phyloP scores from a whole-genome alignment of 2,888 invertebrate genomes.

The Agonopterix heracliana region DNA sequence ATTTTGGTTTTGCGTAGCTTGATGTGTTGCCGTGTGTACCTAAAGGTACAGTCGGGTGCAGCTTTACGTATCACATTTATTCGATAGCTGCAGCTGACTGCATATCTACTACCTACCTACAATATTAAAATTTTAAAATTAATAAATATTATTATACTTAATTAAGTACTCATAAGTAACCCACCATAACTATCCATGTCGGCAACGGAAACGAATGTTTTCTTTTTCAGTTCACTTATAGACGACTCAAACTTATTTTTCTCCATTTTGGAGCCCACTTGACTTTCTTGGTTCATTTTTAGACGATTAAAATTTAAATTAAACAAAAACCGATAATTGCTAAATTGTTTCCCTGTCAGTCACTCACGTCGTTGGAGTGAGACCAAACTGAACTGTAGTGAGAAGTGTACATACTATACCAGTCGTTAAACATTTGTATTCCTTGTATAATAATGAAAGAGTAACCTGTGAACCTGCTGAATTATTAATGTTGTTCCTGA shows the following conservation, averaged over 20 bases:
- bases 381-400: slow-evolving; percentile 4
- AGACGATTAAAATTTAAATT: background rate
- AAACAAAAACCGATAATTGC: background rate
- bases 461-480: slow-evolving; percentile 56
- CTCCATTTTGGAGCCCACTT: slow-evolving; percentile 35
- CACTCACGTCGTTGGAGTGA: slow-evolving; percentile 8
- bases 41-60: too few species aligned
- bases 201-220: slow-evolving; percentile 49
- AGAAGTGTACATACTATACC: background rate
- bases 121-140: background rate
- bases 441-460: slow-evolving; percentile 47
- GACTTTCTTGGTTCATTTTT: slow-evolving; percentile 53
- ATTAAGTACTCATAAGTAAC: slow-evolving; percentile 13
- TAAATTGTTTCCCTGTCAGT: slow-evolving; percentile 2
- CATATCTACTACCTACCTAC: background rate
- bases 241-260: slow-evolving; percentile 62
- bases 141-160: background rate
- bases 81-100: background rate
- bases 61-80: background rate
- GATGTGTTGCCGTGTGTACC: too few species aligned
- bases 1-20: too few species aligned
- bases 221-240: slow-evolving; percentile 63
- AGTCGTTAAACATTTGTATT: slow-evolving; percentile 12
- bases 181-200: slow-evolving; percentile 59
- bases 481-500: slow-evolving; percentile 32